Evolutionary conservation across 1,140 invertebrate species (phyloP).

Genomic region (Drosophila varians): DNA sequence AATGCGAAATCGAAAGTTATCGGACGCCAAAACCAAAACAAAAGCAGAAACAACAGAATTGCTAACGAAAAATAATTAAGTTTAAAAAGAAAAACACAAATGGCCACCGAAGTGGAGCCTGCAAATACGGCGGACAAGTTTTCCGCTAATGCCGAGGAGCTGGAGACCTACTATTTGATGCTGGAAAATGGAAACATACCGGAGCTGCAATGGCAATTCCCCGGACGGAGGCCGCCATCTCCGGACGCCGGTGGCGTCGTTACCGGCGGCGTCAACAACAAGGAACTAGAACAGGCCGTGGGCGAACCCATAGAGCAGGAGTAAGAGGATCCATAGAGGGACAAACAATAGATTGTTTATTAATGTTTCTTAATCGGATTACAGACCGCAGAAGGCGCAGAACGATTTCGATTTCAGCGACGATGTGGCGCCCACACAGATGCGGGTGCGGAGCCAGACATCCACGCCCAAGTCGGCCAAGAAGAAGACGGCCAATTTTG

Average conservation of each 20-base stretch:
- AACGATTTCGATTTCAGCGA: constrained; percentile 87
- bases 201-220: constrained; percentile 86
- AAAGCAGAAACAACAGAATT: background rate
- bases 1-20: background rate
- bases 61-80: background rate
- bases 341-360: background rate
- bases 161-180: constrained; percentile 82
- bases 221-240: constrained; percentile 85
- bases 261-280: constrained; percentile 37
- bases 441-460: constrained; percentile 84
- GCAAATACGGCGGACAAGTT: constrained; percentile 58
- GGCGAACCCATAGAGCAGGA: constrained; percentile 58
- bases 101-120: constrained; percentile 66
- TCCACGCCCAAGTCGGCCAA: constrained; percentile 86
- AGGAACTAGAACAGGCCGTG: constrained; percentile 52
- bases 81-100: constrained; percentile 3
- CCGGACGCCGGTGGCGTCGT: constrained; percentile 65
- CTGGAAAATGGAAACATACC: constrained; percentile 83
- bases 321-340: constrained; percentile 25
- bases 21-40: background rate
- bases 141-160: constrained; percentile 84
- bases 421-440: constrained; percentile 85
- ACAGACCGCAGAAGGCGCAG: constrained; percentile 83
- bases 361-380: background rate
- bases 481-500: constrained; percentile 87